Evolutionary conservation across 2,113 vertebrate species (phyloP).

Genomic region (Strix uralensis): DNA sequence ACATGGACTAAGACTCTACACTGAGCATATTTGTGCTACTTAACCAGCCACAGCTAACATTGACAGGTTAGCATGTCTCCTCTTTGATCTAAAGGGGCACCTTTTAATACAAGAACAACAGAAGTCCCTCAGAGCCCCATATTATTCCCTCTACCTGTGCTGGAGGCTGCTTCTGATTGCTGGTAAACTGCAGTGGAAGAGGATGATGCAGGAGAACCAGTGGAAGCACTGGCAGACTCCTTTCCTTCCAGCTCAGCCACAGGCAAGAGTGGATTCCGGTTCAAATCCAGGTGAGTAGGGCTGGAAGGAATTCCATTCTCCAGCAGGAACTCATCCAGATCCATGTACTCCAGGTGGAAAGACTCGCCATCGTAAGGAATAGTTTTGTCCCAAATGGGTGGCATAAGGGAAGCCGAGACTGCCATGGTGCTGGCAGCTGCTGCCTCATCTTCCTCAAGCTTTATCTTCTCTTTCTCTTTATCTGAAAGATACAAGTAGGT

Average conservation of each 20-base stretch:
- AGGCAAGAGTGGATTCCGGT: conserved; percentile 82
- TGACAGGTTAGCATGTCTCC: neutral
- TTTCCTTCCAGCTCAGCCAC: conserved; percentile 80
- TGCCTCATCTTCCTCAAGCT: conserved; percentile 81
- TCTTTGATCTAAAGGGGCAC: neutral
- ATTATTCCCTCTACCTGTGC: conserved; percentile 71
- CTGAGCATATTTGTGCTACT: neutral
- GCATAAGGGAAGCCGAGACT: conserved; percentile 93
- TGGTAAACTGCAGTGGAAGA: conserved; percentile 76
- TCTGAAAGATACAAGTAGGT: conserved; percentile 74
- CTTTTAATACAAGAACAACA: neutral
- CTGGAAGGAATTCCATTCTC: conserved; percentile 95
- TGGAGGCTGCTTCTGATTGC: conserved; percentile 75
- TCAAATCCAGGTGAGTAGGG: conserved; percentile 79
- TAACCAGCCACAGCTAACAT: neutral
- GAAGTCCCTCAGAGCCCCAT: neutral
- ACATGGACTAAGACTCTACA: neutral
- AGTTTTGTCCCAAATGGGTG: conserved; percentile 97
- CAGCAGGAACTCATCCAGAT: conserved; percentile 97
- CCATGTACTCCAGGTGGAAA: conserved; percentile 99
- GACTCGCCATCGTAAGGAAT: conserved; percentile 96
- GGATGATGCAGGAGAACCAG: conserved; percentile 73
- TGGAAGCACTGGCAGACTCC: conserved; percentile 70
- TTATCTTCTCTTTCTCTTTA: conserved; percentile 82
- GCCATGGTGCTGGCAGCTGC: conserved; percentile 80